Percentiles rank a stretch among this genome's conserved stretches.
Conservation (phyloP, 2,113 vertebrate species). For the Tyrannus savana region DNA sequence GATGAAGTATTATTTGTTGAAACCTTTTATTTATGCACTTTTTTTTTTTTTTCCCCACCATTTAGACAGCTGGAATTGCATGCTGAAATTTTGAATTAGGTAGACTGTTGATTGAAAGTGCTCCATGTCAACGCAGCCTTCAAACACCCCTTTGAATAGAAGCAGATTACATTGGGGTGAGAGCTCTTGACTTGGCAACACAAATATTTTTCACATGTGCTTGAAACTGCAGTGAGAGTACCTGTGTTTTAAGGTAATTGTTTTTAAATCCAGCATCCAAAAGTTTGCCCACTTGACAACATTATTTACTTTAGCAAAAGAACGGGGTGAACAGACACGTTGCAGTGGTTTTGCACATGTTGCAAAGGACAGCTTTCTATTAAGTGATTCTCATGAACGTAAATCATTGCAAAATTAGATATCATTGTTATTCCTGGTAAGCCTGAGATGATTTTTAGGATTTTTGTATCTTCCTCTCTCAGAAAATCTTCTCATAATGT, state of each 20-base stretch:
- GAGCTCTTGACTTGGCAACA: neutral
- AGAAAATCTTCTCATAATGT: neutral
- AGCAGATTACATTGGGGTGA: neutral
- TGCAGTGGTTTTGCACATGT: neutral
- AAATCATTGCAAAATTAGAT: neutral
- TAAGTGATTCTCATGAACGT: neutral
- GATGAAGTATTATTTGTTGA: constrained; percentile 2
- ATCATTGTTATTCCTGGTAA: neutral
- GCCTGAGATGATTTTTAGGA: neutral
- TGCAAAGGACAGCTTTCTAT: neutral
- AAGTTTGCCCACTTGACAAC: neutral
- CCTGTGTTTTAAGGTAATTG: neutral
- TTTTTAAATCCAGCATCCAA: neutral
- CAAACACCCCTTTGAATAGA: neutral
- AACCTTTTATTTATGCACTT: neutral
- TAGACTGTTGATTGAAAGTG: neutral
- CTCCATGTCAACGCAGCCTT: neutral
- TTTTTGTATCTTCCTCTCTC: neutral
- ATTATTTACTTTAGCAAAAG: neutral
- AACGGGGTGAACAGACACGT: rapidly evolving
- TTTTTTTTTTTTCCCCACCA: neutral
- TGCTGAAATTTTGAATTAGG: neutral
- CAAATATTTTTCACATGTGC: neutral
- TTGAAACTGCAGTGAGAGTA: neutral
- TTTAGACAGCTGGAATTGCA: neutral